These are phyloP conservation scores for Rousettus madagascariensis DNA, from an alignment of 2,797 vertebrate species.

Conservation along the genomic window DNA sequence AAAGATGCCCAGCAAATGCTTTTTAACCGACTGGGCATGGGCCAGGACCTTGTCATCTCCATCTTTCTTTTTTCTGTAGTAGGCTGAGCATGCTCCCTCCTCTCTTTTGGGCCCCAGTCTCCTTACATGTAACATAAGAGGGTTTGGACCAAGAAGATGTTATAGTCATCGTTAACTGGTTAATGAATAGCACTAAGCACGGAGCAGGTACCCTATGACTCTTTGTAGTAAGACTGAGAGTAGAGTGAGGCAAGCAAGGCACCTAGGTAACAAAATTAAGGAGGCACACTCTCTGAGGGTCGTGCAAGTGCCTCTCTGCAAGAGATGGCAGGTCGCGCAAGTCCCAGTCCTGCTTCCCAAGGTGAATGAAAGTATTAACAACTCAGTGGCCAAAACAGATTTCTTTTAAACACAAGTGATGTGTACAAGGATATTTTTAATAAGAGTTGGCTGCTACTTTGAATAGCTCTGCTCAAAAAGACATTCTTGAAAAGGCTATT, in stretches of 20 bases:
- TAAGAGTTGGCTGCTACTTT: conserved; percentile 45
- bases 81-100: background rate
- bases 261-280: background rate
- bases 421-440: conserved; percentile 50
- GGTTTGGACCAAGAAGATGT: background rate
- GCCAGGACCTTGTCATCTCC: background rate
- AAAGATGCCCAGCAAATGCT: background rate
- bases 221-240: background rate
- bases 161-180: background rate
- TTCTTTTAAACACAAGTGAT: conserved; percentile 10
- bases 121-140: background rate
- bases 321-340: background rate
- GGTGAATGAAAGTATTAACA: background rate
- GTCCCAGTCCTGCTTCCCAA: background rate
- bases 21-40: background rate
- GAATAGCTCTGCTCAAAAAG: conserved; percentile 56
- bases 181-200: background rate
- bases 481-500: conserved; percentile 48
- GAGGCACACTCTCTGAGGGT: no score
- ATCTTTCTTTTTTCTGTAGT: background rate
- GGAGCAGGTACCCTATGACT: background rate
- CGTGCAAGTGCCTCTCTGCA: background rate
- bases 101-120: background rate
- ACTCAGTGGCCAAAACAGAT: background rate
- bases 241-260: background rate